Evolutionary conservation across 2,797 vertebrate species (phyloP), one percentile per base, ranked within the genome.

Genomic region (Gallinago stenura): DNA sequence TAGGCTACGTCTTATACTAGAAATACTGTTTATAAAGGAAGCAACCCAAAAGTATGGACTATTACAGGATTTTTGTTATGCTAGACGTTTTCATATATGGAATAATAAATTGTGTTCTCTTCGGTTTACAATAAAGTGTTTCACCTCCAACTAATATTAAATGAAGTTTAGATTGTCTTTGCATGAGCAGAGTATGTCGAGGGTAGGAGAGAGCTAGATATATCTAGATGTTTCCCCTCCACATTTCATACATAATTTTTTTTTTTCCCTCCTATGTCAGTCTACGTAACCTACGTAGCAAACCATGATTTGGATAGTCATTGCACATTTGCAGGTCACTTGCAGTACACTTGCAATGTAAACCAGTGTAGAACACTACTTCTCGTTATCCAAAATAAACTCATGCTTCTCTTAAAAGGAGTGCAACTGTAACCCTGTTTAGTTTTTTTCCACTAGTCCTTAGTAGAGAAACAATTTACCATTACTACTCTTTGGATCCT

Each of bases 271-370:
- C 7, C 18, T 45, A 43, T 46, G 45, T 46, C 20, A 21, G 45
- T 46, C 45, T 46, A 46, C 20, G 45, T 46, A 21, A 45, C 43
- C 43, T 45, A 45, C 43, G 8, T 19, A 45, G 39, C 39, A 37
- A 37, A 37, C 37, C 37, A 13, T 39, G 39, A 39, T 39, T 39
- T 39, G 39, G 39, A 39, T 39, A 39, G 39, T 54, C 37, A 35
- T 50, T 68, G 48, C 8, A 8, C 24, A 10, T 78, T 78, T 0
- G 0, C 31, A 75, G 53, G 50, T 83, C 65, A 37, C 25, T 60
- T 2, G 0, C 64, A 45, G 45, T 86, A 48, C 41, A 41, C 1
- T 25, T 33, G 37, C n/a, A 78, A 4, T 31, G 12, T 18, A 48
- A 82, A 62, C 15, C n/a, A 73, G 9, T 1, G 0, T 15, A 58